These are phyloP conservation scores for Lutra lutra DNA, from an alignment of 2,797 vertebrate species.

Conservation along the genomic window DNA sequence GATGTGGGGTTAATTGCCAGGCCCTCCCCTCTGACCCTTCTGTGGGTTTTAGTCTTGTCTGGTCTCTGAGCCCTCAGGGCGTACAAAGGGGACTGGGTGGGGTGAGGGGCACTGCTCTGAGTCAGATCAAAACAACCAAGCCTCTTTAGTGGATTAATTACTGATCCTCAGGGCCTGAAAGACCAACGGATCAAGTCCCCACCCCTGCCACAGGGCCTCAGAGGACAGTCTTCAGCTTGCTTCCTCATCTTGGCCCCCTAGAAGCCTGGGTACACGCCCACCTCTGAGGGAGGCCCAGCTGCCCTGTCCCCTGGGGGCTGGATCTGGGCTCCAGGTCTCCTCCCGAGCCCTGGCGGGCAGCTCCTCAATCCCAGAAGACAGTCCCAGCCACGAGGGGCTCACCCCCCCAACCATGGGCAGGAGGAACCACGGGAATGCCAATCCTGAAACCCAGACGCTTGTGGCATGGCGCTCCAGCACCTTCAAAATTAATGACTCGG, in stretches of 20 bases:
- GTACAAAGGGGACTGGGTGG: slow-evolving; percentile 82
- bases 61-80: slow-evolving; percentile 85
- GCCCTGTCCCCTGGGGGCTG: neutral
- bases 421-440: rapidly evolving
- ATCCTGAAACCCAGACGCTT: neutral
- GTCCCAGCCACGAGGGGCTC: neutral
- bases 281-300: rapidly evolving
- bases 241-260: neutral
- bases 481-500: neutral
- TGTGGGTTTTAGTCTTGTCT: slow-evolving; percentile 88
- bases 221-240: neutral
- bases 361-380: neutral
- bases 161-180: slow-evolving; percentile 86
- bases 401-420: neutral
- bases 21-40: slow-evolving; percentile 87
- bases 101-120: neutral
- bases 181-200: slow-evolving; percentile 80
- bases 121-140: slow-evolving; percentile 86
- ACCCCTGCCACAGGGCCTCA: neutral
- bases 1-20: slow-evolving; percentile 88
- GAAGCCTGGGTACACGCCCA: neutral
- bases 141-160: slow-evolving; percentile 87
- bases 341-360: neutral
- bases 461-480: rapidly evolving
- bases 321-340: too few relatives aligned